Conservation (phyloP, 2,113 vertebrate species). For the Gymnogyps californianus region DNA sequence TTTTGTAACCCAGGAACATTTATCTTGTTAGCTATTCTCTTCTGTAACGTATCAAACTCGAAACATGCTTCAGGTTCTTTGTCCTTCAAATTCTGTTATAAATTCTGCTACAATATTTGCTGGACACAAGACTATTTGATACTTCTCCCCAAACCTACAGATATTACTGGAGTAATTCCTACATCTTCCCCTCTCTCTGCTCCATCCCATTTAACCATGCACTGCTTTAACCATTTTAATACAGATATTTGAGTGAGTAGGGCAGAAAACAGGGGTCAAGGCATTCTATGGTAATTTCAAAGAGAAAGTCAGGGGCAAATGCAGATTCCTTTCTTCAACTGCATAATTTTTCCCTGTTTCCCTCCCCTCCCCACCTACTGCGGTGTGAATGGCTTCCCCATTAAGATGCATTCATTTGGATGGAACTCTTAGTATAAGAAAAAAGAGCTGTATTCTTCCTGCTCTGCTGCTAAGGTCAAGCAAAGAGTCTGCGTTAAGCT, state of each 20-base stretch:
- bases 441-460: neutral
- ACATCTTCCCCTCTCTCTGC: neutral
- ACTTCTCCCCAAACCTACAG: neutral
- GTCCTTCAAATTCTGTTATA: neutral
- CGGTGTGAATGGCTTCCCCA: neutral
- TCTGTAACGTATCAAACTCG: neutral
- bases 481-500: neutral
- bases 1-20: neutral
- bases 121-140: too few species aligned
- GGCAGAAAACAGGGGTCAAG: neutral
- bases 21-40: neutral
- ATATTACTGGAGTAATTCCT: neutral
- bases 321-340: neutral
- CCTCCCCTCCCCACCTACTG: neutral
- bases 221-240: neutral
- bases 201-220: neutral
- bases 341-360: neutral
- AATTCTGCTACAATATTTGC: neutral
- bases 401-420: neutral
- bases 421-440: neutral
- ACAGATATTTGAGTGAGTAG: neutral
- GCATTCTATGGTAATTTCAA: neutral
- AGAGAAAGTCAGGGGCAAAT: neutral
- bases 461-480: constrained; percentile 1
- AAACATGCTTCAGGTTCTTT: fast-evolving